phyloP scores from a whole-genome alignment of 2,113 vertebrate genomes.

The Mus musculus region DNA sequence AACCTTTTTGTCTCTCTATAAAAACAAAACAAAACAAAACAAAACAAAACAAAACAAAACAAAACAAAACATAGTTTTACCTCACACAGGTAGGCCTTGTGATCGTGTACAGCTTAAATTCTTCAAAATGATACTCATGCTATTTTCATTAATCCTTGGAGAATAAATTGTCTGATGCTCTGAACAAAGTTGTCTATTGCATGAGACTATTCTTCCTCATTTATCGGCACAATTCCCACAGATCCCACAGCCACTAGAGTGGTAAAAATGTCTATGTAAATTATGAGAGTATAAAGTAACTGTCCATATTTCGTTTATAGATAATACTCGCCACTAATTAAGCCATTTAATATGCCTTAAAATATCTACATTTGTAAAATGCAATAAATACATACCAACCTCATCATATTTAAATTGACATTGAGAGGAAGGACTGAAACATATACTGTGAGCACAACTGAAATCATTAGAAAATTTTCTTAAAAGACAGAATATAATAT shows the following conservation, averaged over 20 bases:
- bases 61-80: neutral
- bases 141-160: neutral
- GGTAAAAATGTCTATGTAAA: neutral
- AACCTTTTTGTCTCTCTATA: neutral
- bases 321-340: neutral
- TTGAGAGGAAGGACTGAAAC: neutral
- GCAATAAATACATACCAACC: neutral
- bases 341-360: neutral
- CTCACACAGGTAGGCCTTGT: neutral
- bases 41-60: too few relatives aligned
- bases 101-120: neutral
- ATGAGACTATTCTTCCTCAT: neutral
- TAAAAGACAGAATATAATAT: neutral
- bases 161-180: neutral
- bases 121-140: neutral
- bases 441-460: neutral
- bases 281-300: neutral
- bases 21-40: neutral
- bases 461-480: neutral
- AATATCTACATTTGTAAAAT: neutral
- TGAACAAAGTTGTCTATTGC: neutral
- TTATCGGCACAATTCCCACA: neutral
- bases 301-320: neutral
- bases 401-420: neutral
- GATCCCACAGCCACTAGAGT: neutral